phyloP scores from a whole-genome alignment of 92 coral and sea anemone genomes.

The Plumapathes pennacea region DNA sequence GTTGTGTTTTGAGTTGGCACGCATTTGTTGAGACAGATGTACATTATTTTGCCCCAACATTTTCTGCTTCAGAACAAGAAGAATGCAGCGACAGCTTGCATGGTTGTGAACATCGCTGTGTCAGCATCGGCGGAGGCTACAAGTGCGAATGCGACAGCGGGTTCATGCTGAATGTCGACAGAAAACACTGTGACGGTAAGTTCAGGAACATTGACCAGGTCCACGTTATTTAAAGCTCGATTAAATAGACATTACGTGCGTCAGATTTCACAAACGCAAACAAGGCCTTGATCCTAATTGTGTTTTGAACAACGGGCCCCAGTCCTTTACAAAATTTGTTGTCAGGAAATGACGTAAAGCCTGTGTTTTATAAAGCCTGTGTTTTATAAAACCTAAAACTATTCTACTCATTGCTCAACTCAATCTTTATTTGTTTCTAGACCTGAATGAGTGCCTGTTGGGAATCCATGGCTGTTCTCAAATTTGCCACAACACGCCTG shows the following conservation, averaged over 20 bases:
- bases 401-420: not conserved
- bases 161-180: constrained; percentile 73
- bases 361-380: not conserved
- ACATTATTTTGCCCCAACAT: too few relatives aligned
- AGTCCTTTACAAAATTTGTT: too few relatives aligned
- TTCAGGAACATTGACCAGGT: too few relatives aligned
- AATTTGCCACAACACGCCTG: constrained; percentile 76
- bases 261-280: too few relatives aligned
- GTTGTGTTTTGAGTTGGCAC: too few relatives aligned
- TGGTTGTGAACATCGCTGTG: constrained; percentile 79
- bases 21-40: too few relatives aligned
- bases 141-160: constrained; percentile 82
- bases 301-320: too few relatives aligned
- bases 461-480: constrained; percentile 80
- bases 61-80: constrained; percentile 44
- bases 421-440: constrained; percentile 20
- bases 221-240: too few relatives aligned
- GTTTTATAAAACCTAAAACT: not conserved
- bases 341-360: not conserved
- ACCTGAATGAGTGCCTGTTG: constrained; percentile 81
- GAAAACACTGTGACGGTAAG: constrained; percentile 93
- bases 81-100: constrained; percentile 61
- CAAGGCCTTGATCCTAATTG: too few relatives aligned
- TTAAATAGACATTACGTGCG: too few relatives aligned
- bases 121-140: constrained; percentile 45